Percentiles rank a stretch among this genome's conserved stretches.
Conservation (phyloP, 2,113 vertebrate genomes). For the Nanorana parkeri region DNA sequence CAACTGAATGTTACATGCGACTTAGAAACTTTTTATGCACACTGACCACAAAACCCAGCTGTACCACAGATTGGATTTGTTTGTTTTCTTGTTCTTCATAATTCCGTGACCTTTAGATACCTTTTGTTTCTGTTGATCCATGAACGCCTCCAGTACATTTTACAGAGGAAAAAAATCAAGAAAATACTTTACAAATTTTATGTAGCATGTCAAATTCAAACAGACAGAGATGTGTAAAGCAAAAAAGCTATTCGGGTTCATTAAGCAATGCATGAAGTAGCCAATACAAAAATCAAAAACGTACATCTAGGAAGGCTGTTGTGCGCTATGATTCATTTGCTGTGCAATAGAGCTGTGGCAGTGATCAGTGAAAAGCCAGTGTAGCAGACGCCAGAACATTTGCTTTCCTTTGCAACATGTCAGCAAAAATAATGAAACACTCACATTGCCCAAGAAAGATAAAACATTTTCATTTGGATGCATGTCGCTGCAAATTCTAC, state of each 20-base stretch:
- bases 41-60: neutral
- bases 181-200: conserved; percentile 37
- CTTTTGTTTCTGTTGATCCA: conserved; percentile 40
- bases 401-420: conserved; percentile 23
- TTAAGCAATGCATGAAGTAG: conserved; percentile 20
- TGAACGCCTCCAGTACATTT: conserved; percentile 32
- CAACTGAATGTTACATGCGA: too few species aligned
- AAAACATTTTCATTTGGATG: conserved; percentile 28
- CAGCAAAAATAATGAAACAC: conserved; percentile 30
- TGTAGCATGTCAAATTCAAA: conserved; percentile 44
- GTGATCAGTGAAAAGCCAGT: conserved; percentile 13
- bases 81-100: conserved; percentile 8
- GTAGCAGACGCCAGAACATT: conserved; percentile 24
- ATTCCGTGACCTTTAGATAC: conserved; percentile 47
- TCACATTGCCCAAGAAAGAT: conserved; percentile 14
- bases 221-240: conserved; percentile 45
- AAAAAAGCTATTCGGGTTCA: conserved; percentile 45
- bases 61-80: conserved; percentile 4
- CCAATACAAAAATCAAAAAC: conserved; percentile 36
- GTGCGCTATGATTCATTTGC: conserved; percentile 32
- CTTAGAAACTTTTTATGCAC: too few species aligned
- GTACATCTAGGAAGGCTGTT: neutral
- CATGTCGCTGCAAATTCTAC: conserved; percentile 28
- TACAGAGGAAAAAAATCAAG: conserved; percentile 35
- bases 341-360: conserved; percentile 3